A percentile compares a stretch with the other conserved stretches of the same genome.
These are phyloP conservation scores for Philaethria dido DNA, from an alignment of 2,888 invertebrate species.

Conservation along the genomic window DNA sequence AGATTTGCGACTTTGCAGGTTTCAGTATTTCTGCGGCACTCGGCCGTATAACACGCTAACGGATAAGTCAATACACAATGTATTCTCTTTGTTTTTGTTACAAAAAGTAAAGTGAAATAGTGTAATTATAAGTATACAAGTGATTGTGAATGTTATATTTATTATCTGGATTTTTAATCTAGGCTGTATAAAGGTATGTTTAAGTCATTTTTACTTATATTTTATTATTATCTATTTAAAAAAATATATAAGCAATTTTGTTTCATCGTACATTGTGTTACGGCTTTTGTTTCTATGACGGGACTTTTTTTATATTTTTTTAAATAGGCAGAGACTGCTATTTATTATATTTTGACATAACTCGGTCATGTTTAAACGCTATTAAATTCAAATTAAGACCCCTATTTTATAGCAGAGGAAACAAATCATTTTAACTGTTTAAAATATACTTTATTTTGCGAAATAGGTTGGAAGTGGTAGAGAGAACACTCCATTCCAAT, in stretches of 20 bases:
- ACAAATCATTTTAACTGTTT: no score
- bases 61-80: not conserved
- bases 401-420: no score
- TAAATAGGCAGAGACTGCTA: conserved; percentile 11
- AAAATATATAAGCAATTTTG: not conserved
- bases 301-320: conserved; percentile 14
- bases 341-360: conserved; percentile 33
- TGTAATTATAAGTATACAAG: conserved; percentile 2
- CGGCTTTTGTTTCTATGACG: not conserved
- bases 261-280: not conserved
- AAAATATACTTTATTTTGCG: no score
- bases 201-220: conserved; percentile 4
- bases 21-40: conserved; percentile 40
- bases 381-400: not conserved
- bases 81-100: conserved; percentile 18
- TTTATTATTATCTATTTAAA: not conserved
- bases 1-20: conserved; percentile 33
- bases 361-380: conserved; percentile 19
- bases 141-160: conserved; percentile 15
- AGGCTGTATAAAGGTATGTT: conserved; percentile 11
- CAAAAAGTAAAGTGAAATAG: conserved; percentile 18
- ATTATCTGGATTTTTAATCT: conserved; percentile 5
- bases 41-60: conserved; percentile 19
- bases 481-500: no score
- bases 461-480: no score